Evolutionary conservation across 2,888 invertebrate genomes (phyloP), one percentile per base, ranked within the genome.

Genomic region (Xestia sexstrigata): DNA sequence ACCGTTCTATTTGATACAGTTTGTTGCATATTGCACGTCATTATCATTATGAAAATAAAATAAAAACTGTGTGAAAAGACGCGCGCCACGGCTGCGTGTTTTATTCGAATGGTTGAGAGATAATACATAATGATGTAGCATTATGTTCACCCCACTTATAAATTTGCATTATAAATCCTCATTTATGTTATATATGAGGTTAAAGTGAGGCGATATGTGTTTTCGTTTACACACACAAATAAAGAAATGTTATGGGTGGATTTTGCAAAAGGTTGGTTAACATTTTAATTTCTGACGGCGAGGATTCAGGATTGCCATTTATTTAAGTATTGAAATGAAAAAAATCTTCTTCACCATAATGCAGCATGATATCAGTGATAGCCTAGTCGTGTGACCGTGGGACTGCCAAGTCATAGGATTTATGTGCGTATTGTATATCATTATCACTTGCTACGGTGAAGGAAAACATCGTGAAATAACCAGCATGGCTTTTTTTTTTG

Each of bases 201-300:
- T 67, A 65, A 72, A 73, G 69, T 70, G 8, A 70, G 47, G 66
- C 39, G 60, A 60, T 88, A 81, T 89, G 81, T 83, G 79, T 89
- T 88, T 87, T 87, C 86, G 68, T 73, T 85, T 85, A 84, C 74
- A 85, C 76, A 86, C 80, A 65, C 1, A 69, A 58, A 78, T 67
- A 82, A 84, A 77, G 72, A 77, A 76, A 86, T 82, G 70, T 82
- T 79, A 83, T 78, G 66, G 79, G 6, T 47, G 55, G 76, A 35
- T 66, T 75, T 81, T 17, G 2, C 9, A 79, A 78, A 73, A 45
- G 35, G 23, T 73, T 52, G 45, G 23, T 35, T 9, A 13, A 49
- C 11, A 55, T 62, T 79, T 30, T 30, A 55, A 55, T 52, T 74
- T 67, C 6, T 26, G 49, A 45, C 20, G 26, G 42, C 45, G 15